Evolutionary conservation across 2,113 vertebrate species (phyloP).

Genomic region (Hystrix cristata): DNA sequence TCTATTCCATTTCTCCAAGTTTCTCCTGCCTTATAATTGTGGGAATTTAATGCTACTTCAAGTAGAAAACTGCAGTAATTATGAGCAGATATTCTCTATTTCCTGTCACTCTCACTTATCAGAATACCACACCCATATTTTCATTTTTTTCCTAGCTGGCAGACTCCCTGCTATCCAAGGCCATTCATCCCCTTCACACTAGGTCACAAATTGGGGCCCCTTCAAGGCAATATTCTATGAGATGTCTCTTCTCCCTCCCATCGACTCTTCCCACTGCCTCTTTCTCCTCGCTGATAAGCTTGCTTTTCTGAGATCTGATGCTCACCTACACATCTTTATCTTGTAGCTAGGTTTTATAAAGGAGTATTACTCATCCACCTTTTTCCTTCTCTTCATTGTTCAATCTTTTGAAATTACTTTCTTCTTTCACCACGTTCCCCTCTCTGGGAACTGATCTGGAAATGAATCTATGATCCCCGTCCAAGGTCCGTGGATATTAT

Average conservation of each 20-base stretch:
- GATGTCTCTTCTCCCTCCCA: neutral
- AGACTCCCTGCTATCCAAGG: neutral
- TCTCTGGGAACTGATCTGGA: neutral
- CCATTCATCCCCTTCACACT: neutral
- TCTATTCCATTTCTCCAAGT: neutral
- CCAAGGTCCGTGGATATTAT: no score
- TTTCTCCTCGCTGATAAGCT: neutral
- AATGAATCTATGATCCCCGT: neutral
- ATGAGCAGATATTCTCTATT: neutral
- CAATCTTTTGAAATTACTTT: neutral
- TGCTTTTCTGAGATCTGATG: neutral
- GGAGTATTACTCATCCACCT: neutral
- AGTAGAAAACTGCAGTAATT: neutral
- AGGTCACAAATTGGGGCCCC: neutral
- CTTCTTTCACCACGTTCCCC: neutral
- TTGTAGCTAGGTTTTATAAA: neutral
- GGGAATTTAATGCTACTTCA: neutral
- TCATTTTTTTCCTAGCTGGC: neutral
- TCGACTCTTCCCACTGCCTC: neutral
- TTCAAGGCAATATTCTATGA: fast-evolving
- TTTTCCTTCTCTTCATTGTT: neutral
- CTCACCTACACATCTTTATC: neutral
- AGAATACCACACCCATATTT: neutral
- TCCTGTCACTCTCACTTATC: neutral
- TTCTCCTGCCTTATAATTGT: neutral